Evolutionary conservation across 2,113 vertebrate genomes (phyloP).

Genomic region (Acanthisitta chloris): DNA sequence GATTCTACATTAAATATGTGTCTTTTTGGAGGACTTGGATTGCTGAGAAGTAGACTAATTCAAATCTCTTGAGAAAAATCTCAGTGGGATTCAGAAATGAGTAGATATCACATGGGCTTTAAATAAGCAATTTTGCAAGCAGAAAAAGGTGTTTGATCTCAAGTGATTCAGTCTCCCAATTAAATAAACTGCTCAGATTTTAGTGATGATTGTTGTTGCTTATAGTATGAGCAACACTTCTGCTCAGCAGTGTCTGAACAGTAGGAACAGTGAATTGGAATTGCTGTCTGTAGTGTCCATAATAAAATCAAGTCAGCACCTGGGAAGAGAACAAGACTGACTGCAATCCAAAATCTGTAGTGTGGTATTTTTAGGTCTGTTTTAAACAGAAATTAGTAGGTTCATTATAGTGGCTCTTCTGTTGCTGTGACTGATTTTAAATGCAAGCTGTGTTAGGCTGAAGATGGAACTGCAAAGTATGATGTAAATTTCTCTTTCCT

Average conservation of each 20-base stretch:
- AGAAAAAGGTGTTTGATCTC: background rate
- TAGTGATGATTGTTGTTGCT: background rate
- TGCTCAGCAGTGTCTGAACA: background rate
- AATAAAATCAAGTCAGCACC: background rate
- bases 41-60: background rate
- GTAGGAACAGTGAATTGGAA: background rate
- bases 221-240: background rate
- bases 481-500: background rate
- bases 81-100: background rate
- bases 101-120: background rate
- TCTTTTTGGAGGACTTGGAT: background rate
- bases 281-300: background rate
- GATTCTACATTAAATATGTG: background rate
- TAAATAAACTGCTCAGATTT: background rate
- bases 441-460: background rate
- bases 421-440: background rate
- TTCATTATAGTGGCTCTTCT: background rate
- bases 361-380: background rate
- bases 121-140: background rate
- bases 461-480: background rate
- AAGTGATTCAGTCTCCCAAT: background rate
- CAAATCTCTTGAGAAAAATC: background rate
- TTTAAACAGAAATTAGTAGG: background rate
- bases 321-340: background rate
- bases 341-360: background rate